These are phyloP conservation scores for Diachasma alloeum DNA, from an alignment of 1,140 invertebrate species.

Conservation along the genomic window DNA sequence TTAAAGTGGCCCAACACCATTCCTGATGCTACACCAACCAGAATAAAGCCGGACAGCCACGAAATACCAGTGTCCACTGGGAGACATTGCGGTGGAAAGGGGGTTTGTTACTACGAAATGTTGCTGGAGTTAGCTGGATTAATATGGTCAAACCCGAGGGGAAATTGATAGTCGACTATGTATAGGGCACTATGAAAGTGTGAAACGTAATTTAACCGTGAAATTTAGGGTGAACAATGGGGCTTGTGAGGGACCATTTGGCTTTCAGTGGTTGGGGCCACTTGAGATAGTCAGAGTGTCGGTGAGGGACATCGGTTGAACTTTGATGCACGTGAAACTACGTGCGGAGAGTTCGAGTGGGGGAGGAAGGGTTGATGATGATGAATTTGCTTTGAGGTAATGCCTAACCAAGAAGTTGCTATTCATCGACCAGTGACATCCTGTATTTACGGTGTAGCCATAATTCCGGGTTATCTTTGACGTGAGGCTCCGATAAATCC, in stretches of 20 bases:
- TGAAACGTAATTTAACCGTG: slow-evolving; percentile 3
- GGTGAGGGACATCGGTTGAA: not conserved
- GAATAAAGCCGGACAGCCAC: not conserved
- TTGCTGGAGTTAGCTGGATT: not conserved
- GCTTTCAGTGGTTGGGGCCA: not conserved
- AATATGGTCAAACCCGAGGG: not conserved
- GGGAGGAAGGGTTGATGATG: not conserved
- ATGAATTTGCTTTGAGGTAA: not conserved
- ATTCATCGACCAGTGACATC: not conserved
- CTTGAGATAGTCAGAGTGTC: not conserved
- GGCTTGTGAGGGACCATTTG: not conserved
- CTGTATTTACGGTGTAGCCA: not conserved
- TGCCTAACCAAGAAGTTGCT: not conserved
- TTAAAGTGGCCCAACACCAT: not conserved
- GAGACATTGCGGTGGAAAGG: not conserved
- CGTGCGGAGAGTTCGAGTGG: not conserved
- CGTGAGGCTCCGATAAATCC: too few species aligned
- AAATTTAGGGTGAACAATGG: not conserved
- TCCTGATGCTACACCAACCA: not conserved
- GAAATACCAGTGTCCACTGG: not conserved
- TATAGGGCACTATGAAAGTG: not conserved
- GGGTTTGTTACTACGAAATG: not conserved
- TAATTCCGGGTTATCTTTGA: too few species aligned
- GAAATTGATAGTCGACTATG: not conserved
- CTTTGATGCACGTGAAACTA: not conserved